Evolutionary conservation across 2,888 invertebrate species (phyloP).

Genomic region (Hydrotaea diabolus): DNA sequence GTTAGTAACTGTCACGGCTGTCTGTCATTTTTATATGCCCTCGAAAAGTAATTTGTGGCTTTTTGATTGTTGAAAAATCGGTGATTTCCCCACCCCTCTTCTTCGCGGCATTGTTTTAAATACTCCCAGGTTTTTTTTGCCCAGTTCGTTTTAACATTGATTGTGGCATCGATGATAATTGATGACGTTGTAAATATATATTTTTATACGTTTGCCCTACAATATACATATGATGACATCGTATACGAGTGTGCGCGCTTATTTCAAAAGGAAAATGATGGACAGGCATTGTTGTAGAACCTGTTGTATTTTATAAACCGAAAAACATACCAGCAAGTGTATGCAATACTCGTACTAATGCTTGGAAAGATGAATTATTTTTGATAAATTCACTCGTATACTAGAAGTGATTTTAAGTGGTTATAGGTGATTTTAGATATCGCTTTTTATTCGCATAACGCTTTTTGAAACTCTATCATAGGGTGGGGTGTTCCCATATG

Average conservation of each 20-base stretch:
- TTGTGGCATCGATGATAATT: constrained; percentile 27
- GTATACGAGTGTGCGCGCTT: too few relatives aligned
- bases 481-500: too few relatives aligned
- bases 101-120: constrained; percentile 8
- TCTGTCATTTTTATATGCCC: constrained; percentile 56
- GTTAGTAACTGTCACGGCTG: constrained; percentile 47
- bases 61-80: constrained; percentile 50
- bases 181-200: constrained; percentile 35
- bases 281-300: neutral
- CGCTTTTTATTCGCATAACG: too few relatives aligned
- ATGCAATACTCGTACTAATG: too few relatives aligned
- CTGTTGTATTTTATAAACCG: too few relatives aligned
- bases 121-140: neutral
- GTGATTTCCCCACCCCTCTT: constrained; percentile 11
- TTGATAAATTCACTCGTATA: too few relatives aligned
- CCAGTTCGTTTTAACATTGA: constrained; percentile 2
- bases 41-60: constrained; percentile 60
- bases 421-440: too few relatives aligned
- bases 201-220: constrained; percentile 10
- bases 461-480: too few relatives aligned
- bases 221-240: constrained; percentile 4
- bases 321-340: too few relatives aligned
- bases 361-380: too few relatives aligned
- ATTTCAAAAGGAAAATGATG: too few relatives aligned
- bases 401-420: too few relatives aligned